Percentiles rank a stretch among this genome's conserved stretches.
phyloP scores from a whole-genome alignment of 2,888 invertebrate species.

The Sphaeridia pumilis region DNA sequence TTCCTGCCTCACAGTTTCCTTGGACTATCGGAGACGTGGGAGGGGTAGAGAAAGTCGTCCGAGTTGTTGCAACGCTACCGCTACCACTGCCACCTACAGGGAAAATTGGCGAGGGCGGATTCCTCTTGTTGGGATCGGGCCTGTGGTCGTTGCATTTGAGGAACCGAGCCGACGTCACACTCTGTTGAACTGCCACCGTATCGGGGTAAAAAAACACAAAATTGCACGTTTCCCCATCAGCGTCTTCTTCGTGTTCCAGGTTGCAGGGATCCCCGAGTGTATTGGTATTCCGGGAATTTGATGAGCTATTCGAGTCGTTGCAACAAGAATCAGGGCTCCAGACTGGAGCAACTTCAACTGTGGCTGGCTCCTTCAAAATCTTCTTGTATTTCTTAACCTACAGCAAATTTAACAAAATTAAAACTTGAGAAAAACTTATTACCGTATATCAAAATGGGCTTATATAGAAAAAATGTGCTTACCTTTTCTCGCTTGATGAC shows the following conservation, averaged over 20 bases:
- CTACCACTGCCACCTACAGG: neutral
- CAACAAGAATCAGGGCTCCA: constrained; percentile 34
- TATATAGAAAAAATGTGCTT: neutral
- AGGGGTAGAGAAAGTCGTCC: neutral
- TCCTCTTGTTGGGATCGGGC: neutral
- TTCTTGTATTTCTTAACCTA: neutral
- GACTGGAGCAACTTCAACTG: constrained; percentile 6
- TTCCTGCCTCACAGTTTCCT: constrained; percentile 11
- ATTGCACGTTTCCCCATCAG: constrained; percentile 20
- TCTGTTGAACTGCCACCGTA: constrained; percentile 12
- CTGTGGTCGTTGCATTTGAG: constrained; percentile 19
- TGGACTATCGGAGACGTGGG: constrained; percentile 8
- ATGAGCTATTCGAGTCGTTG: constrained; percentile 34
- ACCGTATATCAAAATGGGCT: neutral
- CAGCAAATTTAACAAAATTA: neutral
- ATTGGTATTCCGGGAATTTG: constrained; percentile 36
- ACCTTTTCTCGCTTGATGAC: neutral
- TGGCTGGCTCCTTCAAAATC: neutral
- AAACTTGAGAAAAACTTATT: neutral
- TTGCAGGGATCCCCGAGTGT: constrained; percentile 19
- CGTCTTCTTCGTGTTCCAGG: constrained; percentile 24
- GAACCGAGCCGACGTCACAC: constrained; percentile 13
- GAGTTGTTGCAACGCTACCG: neutral
- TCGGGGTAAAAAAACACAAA: constrained; percentile 23
- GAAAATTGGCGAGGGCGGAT: neutral